Conservation (phyloP, 1,140 invertebrate species). For the Atta texana region DNA sequence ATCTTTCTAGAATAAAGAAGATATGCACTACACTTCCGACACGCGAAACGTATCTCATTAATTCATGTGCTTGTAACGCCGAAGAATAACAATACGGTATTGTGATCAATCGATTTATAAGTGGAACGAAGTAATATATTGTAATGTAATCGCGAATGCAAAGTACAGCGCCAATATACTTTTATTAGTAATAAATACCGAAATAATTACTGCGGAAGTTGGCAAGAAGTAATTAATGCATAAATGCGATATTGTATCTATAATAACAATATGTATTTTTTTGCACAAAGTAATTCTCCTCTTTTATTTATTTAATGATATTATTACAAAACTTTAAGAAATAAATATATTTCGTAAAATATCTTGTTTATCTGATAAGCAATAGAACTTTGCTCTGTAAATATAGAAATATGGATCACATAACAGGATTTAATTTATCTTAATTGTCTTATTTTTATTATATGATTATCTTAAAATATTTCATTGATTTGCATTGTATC, state of each 20-base stretch:
- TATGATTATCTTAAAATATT: neutral
- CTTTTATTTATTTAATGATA: conserved; percentile 5
- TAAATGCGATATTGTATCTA: conserved; percentile 1
- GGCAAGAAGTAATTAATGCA: neutral
- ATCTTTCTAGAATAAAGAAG: neutral
- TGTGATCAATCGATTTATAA: conserved; percentile 38
- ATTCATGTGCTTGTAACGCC: conserved; percentile 9
- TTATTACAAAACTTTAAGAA: neutral
- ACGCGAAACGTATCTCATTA: conserved; percentile 8
- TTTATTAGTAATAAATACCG: neutral
- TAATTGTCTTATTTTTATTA: neutral
- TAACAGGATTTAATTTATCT: neutral
- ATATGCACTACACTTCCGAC: neutral
- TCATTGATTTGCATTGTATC: neutral
- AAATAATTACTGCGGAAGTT: conserved; percentile 31
- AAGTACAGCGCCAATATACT: conserved; percentile 2
- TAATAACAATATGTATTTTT: neutral
- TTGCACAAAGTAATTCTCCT: neutral
- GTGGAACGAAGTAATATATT: neutral
- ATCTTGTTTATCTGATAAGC: neutral
- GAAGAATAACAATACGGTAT: conserved; percentile 7
- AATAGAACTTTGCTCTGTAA: conserved; percentile 9
- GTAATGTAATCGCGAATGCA: conserved; percentile 13
- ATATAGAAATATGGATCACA: neutral
- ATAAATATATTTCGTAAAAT: neutral